phyloP scores from a whole-genome alignment of 2,797 vertebrate genomes.

The Melanogrammus aeglefinus region DNA sequence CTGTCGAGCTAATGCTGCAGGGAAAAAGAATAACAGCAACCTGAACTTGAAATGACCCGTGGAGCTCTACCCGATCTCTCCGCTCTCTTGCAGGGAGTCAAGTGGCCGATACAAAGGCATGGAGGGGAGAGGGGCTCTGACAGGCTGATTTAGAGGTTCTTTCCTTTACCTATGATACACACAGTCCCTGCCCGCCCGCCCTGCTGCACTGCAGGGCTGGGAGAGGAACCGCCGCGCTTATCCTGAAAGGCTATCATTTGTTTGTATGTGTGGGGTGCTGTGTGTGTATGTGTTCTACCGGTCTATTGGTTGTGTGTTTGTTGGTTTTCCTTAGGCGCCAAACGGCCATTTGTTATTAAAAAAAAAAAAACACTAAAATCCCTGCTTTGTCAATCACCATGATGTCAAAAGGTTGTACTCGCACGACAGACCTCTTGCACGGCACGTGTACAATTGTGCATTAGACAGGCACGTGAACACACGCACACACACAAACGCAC shows the following conservation, averaged over 20 bases:
- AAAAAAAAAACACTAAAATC: constrained; percentile 15
- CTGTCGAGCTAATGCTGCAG: no score
- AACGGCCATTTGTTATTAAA: constrained; percentile 56
- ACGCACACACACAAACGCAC: constrained; percentile 18
- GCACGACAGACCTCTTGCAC: constrained; percentile 62
- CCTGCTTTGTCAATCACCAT: constrained; percentile 64
- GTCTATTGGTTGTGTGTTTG: constrained; percentile 19
- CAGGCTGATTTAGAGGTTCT: constrained; percentile 62
- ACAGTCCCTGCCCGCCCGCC: constrained; percentile 46
- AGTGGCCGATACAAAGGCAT: constrained; percentile 37
- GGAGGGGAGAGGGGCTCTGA: constrained; percentile 42
- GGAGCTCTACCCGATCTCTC: no score
- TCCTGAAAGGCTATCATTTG: constrained; percentile 66
- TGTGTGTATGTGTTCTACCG: background rate
- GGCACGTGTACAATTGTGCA: constrained; percentile 33
- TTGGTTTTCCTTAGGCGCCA: constrained; percentile 56
- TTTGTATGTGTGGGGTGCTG: constrained; percentile 35
- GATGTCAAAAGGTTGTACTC: constrained; percentile 62
- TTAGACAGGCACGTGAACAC: background rate
- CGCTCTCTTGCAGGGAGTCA: constrained; percentile 34
- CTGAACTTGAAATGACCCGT: no score
- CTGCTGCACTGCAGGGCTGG: constrained; percentile 45
- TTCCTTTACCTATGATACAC: constrained; percentile 60
- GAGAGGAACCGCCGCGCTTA: constrained; percentile 61
- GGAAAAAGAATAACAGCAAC: no score